These are phyloP conservation scores for Pedicia rivosa DNA, from an alignment of 2,888 invertebrate genomes.

Conservation along the genomic window DNA sequence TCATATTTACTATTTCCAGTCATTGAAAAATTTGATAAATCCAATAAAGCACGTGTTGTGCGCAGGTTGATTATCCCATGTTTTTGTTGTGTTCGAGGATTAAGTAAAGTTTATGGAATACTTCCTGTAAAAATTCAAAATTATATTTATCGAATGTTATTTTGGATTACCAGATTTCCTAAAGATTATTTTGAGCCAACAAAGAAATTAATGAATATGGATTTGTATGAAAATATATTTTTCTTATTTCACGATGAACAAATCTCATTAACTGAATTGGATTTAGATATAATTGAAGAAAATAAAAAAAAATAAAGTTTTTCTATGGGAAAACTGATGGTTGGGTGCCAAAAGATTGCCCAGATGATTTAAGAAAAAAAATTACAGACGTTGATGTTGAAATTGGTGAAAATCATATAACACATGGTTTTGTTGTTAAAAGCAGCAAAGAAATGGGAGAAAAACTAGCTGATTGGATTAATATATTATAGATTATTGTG, in stretches of 20 bases:
- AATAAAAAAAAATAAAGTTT: slow-evolving; percentile 43
- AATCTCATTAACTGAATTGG: too few relatives aligned
- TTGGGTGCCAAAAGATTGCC: slow-evolving; percentile 59
- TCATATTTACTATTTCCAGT: slow-evolving; percentile 67
- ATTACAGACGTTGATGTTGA: slow-evolving; percentile 40
- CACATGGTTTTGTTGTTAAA: slow-evolving; percentile 61
- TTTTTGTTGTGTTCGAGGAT: too few relatives aligned
- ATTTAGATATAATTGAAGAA: slow-evolving; percentile 37
- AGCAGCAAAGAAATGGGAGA: slow-evolving; percentile 36
- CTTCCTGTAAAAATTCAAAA: too few relatives aligned
- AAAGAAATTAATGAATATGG: slow-evolving; percentile 54
- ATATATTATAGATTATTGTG: too few relatives aligned
- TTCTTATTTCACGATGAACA: too few relatives aligned
- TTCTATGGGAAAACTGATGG: slow-evolving; percentile 57
- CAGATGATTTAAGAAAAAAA: slow-evolving; percentile 38
- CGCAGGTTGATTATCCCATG: too few relatives aligned
- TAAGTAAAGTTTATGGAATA: too few relatives aligned
- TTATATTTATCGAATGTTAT: too few relatives aligned
- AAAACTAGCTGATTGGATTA: slow-evolving; percentile 8
- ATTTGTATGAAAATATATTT: too few relatives aligned
- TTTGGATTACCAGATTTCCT: too few relatives aligned
- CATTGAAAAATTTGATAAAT: slow-evolving; percentile 55
- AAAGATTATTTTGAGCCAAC: slow-evolving; percentile 51
- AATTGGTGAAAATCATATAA: slow-evolving; percentile 36
- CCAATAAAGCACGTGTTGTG: slow-evolving; percentile 56